Conservation (phyloP, 2,113 vertebrate species). For the Deroptyus accipitrinus region DNA sequence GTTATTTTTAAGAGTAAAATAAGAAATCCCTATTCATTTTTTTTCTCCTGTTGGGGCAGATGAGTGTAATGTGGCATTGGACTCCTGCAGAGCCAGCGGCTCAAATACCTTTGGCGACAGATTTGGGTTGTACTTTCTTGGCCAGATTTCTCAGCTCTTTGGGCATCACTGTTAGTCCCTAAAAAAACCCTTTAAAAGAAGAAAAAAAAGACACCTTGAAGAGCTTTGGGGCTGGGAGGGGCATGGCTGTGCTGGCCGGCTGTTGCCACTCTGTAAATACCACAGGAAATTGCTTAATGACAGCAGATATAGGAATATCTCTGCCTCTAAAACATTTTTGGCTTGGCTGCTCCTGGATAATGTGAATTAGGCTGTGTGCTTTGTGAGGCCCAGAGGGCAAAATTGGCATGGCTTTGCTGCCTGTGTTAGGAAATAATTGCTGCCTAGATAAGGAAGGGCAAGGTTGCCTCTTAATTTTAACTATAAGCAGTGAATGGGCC, state of each 20-base stretch:
- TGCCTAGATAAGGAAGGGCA: conserved; percentile 18
- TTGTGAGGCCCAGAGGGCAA: conserved; percentile 3
- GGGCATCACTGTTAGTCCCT: neutral
- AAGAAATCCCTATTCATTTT: neutral
- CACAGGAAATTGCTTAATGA: conserved; percentile 61
- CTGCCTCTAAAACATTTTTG: neutral
- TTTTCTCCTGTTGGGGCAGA: neutral
- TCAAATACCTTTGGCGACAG: neutral
- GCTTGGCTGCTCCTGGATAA: neutral
- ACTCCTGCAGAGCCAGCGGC: neutral
- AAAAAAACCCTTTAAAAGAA: neutral
- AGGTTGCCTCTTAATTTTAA: conserved; percentile 42
- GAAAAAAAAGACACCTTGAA: neutral
- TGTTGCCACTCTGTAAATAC: conserved; percentile 31
- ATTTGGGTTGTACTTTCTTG: neutral
- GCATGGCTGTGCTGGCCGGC: neutral
- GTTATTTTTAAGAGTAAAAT: neutral
- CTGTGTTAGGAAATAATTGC: conserved; percentile 27
- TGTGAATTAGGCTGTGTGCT: conserved; percentile 14
- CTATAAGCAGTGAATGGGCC: neutral
- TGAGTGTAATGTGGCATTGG: fast-evolving
- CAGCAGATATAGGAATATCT: conserved; percentile 44
- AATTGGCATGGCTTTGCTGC: conserved; percentile 34
- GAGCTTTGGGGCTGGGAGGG: neutral
- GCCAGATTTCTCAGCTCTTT: neutral